Evolutionary conservation across 2,113 vertebrate species (phyloP), one percentile per base, ranked within the genome.

Genomic region (Rhinolophus ferrumequinum): DNA sequence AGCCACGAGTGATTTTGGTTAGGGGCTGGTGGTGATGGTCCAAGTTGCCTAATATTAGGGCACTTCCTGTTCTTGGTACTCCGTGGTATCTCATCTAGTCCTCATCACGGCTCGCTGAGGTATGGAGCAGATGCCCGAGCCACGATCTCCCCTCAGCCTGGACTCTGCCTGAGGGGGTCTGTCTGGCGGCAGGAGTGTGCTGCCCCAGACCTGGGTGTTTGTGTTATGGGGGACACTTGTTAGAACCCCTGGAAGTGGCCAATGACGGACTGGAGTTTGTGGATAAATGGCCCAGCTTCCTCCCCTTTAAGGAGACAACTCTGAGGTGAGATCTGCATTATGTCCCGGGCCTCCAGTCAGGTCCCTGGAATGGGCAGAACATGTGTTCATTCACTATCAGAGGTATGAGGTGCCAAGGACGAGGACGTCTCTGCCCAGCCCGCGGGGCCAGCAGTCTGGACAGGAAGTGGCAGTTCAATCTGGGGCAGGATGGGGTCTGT

Each of bases 121-220:
- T 3, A 1, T 12, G 13, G 35, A 38, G 54, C 70, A 33, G 44
- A 6, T 15, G 18, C 21, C n/a, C 9, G 0, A 1, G 2, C 15
- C 26, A 2, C 1, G 6, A 2, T 7, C 28, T 33, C 35, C 22
- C 47, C 35, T 50, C 56, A 64, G n/a, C 21, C 62, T 6, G 13
- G 58, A 56, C 38, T 35, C 54, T 62, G 13, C 41, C 8, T 2
- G 3, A 14, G 81, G 41, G 38, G 77, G 1, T 54, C 6, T n/a
- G 22, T 93, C 47, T n/a, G 52, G 76, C 13, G 2, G 1, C 3
- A 19, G 64, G 54, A 35, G 7, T 24, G 47, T 50, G 24, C 38
- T 0, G 0, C 4, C 24, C 2, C n/a, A 24, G 44, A 44, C 11
- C 33, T 6, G 50, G 3, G 22, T 9, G 3, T 3, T 6, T 35